Base-by-base conservation (phyloP, 2,888 invertebrate genomes). In the Lucinisca nassula region DNA sequence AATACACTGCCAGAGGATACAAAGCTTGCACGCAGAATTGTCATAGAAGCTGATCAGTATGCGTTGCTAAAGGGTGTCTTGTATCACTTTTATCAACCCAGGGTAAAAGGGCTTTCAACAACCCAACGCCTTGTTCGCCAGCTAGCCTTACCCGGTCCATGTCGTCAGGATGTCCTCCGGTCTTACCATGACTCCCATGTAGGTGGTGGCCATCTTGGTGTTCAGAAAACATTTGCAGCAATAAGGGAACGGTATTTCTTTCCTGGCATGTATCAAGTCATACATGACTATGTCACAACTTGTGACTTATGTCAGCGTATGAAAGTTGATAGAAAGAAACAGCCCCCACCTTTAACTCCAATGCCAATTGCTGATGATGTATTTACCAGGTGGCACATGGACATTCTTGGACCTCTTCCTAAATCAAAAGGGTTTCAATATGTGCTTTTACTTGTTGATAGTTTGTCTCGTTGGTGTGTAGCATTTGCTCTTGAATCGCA, bases 151-250 rank as follows among this genome's bases (percentile, higher is more conserved):
- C 89, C 89, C 38, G 24, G 79, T 58, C 21, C 21, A 12, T 45
- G 81, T 24, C 21, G 86, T 27, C 17, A 37, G 24, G 76, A 84
- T 58, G 75, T 75, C 8, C 35, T 89, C 14, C 10, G 51, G 4
- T 51, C 58, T 0, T 89, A 81, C 72, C 86, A 89, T 76, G 85
- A 89, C 21, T 35, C 32, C 6, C 70, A 70, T 70, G 70, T 84
- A 49, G 85, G 84, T 38, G 86, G 84, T 17, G 83, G 82, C 35
- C 87, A 87, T 55, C 67, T 89, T n/a, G 86, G 87, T 17, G 74
- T 58, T 30, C 74, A 81, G 40, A 84, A 81, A 27, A 72, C 77
- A 10, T 70, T 67, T 55, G 37, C n/a, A 37, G 75, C 87, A 14
- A 40, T 88, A 0, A 70, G 61, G 14, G 49, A 70, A 30, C 86